Evolutionary conservation across 2,797 vertebrate genomes (phyloP).

Genomic region (Prunella strophiata): DNA sequence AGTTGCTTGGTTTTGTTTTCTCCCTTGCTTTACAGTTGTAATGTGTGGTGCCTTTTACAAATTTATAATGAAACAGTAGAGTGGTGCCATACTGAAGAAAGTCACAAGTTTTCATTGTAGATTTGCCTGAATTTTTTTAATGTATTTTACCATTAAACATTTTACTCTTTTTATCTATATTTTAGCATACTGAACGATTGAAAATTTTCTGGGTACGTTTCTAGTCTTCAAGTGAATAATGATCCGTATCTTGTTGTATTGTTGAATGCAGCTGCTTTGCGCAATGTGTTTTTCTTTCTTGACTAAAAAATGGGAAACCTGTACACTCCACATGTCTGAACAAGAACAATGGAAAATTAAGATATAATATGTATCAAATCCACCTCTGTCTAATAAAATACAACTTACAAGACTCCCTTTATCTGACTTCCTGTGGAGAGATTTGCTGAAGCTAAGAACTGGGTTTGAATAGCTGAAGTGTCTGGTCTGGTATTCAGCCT

Average conservation of each 20-base stretch:
- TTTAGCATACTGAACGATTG: slow-evolving; percentile 55
- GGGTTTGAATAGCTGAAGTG: not conserved
- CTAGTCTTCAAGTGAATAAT: slow-evolving; percentile 60
- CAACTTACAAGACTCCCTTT: not conserved
- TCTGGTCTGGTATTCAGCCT: not conserved
- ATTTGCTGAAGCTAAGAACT: not conserved
- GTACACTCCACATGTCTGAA: slow-evolving; percentile 37
- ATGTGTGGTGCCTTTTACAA: slow-evolving; percentile 93
- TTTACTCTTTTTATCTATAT: slow-evolving; percentile 66
- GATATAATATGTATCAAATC: slow-evolving; percentile 45
- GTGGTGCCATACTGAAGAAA: slow-evolving; percentile 74
- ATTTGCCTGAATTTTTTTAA: slow-evolving; percentile 69
- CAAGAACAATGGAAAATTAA: slow-evolving; percentile 42
- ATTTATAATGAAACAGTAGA: slow-evolving; percentile 69
- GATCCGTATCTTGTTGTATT: slow-evolving; percentile 16
- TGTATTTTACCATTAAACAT: slow-evolving; percentile 75
- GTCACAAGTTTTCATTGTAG: slow-evolving; percentile 66
- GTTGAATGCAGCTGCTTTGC: slow-evolving; percentile 64
- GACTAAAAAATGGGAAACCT: slow-evolving; percentile 44
- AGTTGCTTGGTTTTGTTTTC: slow-evolving; percentile 68
- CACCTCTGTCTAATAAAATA: slow-evolving; percentile 68
- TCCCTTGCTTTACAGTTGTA: slow-evolving; percentile 83
- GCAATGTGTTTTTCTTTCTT: slow-evolving; percentile 44
- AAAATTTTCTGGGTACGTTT: slow-evolving; percentile 53
- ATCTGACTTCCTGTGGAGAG: not conserved